Evolutionary conservation across 2,797 vertebrate species (phyloP).

Genomic region (Alauda arvensis): DNA sequence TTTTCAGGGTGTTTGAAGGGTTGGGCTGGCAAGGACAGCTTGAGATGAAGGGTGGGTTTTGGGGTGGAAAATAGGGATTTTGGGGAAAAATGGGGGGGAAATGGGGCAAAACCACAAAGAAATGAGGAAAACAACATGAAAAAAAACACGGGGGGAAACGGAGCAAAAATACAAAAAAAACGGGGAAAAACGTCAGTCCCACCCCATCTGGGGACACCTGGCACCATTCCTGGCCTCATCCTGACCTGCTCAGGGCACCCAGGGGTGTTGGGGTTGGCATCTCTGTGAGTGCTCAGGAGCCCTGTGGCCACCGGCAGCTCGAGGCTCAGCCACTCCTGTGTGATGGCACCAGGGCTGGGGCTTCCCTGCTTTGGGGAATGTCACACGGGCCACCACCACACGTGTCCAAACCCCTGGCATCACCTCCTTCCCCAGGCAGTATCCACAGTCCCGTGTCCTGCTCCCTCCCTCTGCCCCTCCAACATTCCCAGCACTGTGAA

Average conservation of each 20-base stretch:
- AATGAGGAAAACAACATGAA: too few species aligned
- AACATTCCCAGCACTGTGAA: accelerated
- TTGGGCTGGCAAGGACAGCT: too few species aligned
- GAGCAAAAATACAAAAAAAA: too few species aligned
- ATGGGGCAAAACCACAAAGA: too few species aligned
- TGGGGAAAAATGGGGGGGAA: too few species aligned
- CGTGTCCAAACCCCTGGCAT: neutral
- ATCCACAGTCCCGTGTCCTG: accelerated
- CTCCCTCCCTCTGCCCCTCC: neutral
- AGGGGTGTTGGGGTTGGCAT: neutral
- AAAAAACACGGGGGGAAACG: too few species aligned
- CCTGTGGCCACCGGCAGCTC: accelerated
- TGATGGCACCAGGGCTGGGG: accelerated
- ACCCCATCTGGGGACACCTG: neutral
- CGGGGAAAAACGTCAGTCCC: too few species aligned
- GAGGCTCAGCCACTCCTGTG: accelerated
- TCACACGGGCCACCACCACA: neutral
- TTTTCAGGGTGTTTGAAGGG: too few species aligned
- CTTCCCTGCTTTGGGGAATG: neutral
- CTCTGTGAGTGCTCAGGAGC: accelerated
- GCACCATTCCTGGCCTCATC: neutral
- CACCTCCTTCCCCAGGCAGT: neutral
- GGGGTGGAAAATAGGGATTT: too few species aligned
- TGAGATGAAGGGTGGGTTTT: too few species aligned
- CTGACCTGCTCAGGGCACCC: accelerated